These are phyloP conservation scores for Bombus terrestris DNA, from an alignment of 1,140 invertebrate genomes.

Conservation along the genomic window DNA sequence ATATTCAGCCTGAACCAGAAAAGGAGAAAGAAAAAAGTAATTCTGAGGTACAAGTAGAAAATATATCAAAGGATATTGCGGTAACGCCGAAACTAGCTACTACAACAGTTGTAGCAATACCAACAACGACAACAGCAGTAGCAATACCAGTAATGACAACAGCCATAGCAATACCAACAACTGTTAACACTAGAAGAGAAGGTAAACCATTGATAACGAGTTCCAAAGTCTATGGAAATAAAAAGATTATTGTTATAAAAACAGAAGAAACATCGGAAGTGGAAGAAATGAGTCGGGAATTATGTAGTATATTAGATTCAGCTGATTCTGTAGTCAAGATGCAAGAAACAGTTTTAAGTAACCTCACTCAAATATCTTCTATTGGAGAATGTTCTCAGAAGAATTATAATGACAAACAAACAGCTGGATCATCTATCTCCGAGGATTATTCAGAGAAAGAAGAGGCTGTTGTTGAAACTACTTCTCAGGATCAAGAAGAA, in stretches of 20 bases:
- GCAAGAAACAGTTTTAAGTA: slow-evolving; percentile 78
- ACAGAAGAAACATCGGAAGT: slow-evolving; percentile 73
- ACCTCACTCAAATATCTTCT: slow-evolving; percentile 75
- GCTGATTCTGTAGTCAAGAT: slow-evolving; percentile 78
- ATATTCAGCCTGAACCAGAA: slow-evolving; percentile 11
- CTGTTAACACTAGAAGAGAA: background rate
- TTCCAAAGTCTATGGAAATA: slow-evolving; percentile 77
- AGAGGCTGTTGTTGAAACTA: slow-evolving; percentile 3
- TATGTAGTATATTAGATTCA: slow-evolving; percentile 78
- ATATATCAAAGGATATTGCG: slow-evolving; percentile 39
- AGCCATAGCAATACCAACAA: background rate
- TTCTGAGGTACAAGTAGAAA: slow-evolving; percentile 24
- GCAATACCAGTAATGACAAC: background rate
- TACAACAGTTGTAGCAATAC: background rate
- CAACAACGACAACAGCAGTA: background rate
- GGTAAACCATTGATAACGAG: slow-evolving; percentile 61
- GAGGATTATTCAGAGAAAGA: slow-evolving; percentile 15
- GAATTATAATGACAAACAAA: slow-evolving; percentile 41
- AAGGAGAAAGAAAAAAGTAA: slow-evolving; percentile 11
- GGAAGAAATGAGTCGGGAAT: slow-evolving; percentile 79
- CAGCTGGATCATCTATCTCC: slow-evolving; percentile 20
- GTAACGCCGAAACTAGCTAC: background rate
- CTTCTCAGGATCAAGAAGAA: slow-evolving; percentile 18
- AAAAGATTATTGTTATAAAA: slow-evolving; percentile 75
- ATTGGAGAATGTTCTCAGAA: slow-evolving; percentile 60